A percentile compares a stretch with the other conserved stretches of the same genome.
Conservation (phyloP, 2,797 vertebrate species). For the Danio kyathit region DNA sequence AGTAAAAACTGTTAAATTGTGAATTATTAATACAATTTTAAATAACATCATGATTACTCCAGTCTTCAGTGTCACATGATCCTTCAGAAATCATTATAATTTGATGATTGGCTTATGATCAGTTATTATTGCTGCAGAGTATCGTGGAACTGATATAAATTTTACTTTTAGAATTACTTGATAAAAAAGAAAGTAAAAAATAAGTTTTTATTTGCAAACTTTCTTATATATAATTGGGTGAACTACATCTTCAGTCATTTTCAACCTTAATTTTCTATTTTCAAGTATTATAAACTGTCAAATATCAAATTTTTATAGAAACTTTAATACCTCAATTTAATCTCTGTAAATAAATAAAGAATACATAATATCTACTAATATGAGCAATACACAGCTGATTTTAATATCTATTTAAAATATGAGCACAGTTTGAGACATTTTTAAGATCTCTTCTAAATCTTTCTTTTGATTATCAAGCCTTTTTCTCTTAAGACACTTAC, state of each 20-base stretch:
- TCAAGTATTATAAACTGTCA: too few relatives aligned
- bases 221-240: too few relatives aligned
- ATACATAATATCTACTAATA: too few relatives aligned
- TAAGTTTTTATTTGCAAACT: background rate
- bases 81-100: background rate
- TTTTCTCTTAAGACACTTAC: slow-evolving; percentile 51
- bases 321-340: too few relatives aligned
- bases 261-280: too few relatives aligned
- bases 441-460: background rate
- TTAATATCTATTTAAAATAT: background rate
- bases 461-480: background rate
- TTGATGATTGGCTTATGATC: background rate
- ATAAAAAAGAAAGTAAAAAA: too few relatives aligned
- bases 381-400: too few relatives aligned
- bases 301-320: too few relatives aligned
- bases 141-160: background rate
- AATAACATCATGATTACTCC: background rate
- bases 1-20: background rate
- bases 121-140: background rate
- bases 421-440: background rate
- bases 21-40: background rate
- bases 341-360: too few relatives aligned
- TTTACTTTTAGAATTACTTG: background rate
- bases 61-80: background rate
- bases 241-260: too few relatives aligned